These are phyloP conservation scores for Sardinella longiceps DNA, from an alignment of 2,797 vertebrate species.

Conservation along the genomic window DNA sequence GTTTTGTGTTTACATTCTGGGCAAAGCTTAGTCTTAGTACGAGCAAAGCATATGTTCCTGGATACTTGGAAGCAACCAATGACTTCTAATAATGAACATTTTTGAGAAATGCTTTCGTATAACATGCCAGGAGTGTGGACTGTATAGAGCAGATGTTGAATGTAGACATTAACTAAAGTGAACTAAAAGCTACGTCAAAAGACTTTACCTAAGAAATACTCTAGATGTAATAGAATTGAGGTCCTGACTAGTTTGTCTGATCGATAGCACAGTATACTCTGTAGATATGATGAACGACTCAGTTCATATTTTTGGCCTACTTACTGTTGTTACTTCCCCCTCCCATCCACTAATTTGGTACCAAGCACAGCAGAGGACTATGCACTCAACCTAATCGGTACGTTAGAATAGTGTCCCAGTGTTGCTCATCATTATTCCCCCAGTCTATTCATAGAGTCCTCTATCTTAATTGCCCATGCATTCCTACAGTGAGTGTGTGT, in stretches of 20 bases:
- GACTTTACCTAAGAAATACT: not conserved
- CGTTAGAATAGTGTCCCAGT: no score
- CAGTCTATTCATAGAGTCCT: not conserved
- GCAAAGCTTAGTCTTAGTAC: not conserved
- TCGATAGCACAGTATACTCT: not conserved
- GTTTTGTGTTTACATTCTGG: not conserved
- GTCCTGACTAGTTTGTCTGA: not conserved
- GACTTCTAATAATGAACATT: not conserved
- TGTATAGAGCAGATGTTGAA: not conserved
- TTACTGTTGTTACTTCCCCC: no score
- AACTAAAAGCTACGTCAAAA: not conserved
- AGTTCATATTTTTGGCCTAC: no score
- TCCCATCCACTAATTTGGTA: not conserved
- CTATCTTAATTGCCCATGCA: not conserved
- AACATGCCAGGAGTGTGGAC: not conserved
- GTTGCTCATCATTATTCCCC: not conserved
- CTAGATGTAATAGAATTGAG: no score
- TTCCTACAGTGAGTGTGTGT: not conserved
- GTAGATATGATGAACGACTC: no score
- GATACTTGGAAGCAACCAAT: not conserved
- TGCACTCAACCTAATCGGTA: not conserved
- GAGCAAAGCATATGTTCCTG: not conserved
- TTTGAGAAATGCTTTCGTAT: not conserved
- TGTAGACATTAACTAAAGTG: not conserved
- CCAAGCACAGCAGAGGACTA: not conserved